These are phyloP conservation scores for Catocala fraxini DNA, from an alignment of 2,888 invertebrate species.

Conservation along the genomic window DNA sequence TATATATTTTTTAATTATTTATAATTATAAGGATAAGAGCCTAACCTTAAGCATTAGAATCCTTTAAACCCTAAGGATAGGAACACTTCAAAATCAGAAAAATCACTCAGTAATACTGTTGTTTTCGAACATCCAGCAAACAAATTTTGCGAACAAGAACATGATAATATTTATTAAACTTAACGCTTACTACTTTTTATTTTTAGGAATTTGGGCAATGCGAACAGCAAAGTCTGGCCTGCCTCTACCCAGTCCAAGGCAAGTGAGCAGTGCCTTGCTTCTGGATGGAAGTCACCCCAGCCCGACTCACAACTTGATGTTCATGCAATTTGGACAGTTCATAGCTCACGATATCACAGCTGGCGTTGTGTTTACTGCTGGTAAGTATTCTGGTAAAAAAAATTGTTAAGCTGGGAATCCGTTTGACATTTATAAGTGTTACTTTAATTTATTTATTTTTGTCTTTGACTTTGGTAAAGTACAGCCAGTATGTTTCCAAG, in stretches of 20 bases:
- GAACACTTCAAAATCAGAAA: too few species aligned
- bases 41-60: too few species aligned
- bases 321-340: conserved; percentile 94
- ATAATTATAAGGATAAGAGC: too few species aligned
- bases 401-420: neutral
- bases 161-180: too few species aligned
- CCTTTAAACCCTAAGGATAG: too few species aligned
- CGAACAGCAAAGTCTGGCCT: conserved; percentile 77
- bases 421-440: neutral
- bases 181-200: neutral
- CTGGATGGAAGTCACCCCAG: conserved; percentile 88
- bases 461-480: too few species aligned
- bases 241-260: conserved; percentile 89
- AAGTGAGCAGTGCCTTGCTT: conserved; percentile 89
- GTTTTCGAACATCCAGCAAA: too few species aligned
- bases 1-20: too few species aligned
- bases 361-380: conserved; percentile 90
- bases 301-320: conserved; percentile 88
- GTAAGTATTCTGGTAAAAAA: conserved; percentile 73
- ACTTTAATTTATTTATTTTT: too few species aligned
- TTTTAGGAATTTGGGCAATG: conserved; percentile 82
- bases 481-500: too few species aligned
- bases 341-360: conserved; percentile 92
- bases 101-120: too few species aligned
- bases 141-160: too few species aligned